Conservation (phyloP, 2,113 vertebrate species). For the Sisor rabdophorus region DNA sequence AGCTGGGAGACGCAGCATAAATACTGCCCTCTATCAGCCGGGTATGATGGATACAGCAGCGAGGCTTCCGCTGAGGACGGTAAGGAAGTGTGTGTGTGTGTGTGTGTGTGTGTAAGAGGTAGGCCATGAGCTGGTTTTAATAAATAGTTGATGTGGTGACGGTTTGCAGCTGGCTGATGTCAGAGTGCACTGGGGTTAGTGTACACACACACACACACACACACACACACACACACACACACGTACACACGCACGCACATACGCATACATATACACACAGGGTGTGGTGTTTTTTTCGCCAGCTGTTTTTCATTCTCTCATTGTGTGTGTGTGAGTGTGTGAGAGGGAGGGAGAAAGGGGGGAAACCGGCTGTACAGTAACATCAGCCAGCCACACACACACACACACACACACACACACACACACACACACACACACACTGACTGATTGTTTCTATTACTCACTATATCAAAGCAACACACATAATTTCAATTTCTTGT, state of each 20-base stretch:
- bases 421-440: neutral
- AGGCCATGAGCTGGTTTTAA: conserved; percentile 42
- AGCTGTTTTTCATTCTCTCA: conserved; percentile 16
- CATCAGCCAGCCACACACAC: neutral
- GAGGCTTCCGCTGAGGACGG: conserved; percentile 91
- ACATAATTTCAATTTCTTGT: no score
- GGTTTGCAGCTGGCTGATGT: conserved; percentile 13
- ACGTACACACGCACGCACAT: conserved; percentile 10
- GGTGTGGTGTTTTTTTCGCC: conserved; percentile 12
- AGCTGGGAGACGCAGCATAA: conserved; percentile 88
- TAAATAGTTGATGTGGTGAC: conserved; percentile 35
- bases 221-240: neutral
- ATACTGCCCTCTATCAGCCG: conserved; percentile 86
- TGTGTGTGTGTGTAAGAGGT: conserved; percentile 1
- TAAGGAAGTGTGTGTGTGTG: conserved; percentile 58
- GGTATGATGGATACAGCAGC: conserved; percentile 92
- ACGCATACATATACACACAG: neutral
- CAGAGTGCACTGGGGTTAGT: conserved; percentile 33
- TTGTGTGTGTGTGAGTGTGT: neutral
- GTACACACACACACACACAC: conserved; percentile 3
- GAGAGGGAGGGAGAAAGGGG: no score
- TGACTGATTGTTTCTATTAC: neutral
- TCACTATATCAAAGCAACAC: conserved; percentile 3
- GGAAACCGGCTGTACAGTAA: neutral
- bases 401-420: no score